Conservation (phyloP, 2,888 invertebrate genomes). For the Nasonia oneida region DNA sequence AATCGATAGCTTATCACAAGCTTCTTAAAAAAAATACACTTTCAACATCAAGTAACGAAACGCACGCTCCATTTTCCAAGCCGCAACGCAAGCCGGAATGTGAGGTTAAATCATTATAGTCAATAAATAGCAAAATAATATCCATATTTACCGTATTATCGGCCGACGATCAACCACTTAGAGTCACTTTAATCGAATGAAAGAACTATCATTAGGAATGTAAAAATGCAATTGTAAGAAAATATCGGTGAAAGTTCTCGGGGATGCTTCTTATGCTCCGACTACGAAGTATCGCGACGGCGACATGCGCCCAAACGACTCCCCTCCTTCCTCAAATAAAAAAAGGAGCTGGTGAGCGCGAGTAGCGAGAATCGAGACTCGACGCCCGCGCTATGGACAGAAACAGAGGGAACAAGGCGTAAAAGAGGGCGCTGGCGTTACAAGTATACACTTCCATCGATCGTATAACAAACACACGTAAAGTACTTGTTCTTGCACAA, state of each 20-base stretch:
- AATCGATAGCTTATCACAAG: background rate
- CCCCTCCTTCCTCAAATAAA: background rate
- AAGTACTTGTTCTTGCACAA: background rate
- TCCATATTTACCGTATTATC: slow-evolving; percentile 20
- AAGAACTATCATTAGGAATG: slow-evolving; percentile 22
- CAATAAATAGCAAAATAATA: background rate
- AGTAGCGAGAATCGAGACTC: no score
- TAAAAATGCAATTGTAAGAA: slow-evolving; percentile 11
- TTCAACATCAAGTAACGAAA: background rate
- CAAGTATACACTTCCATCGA: background rate
- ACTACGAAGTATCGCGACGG: slow-evolving; percentile 13
- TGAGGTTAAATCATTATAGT: slow-evolving; percentile 35
- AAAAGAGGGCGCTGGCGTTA: slow-evolving; percentile 5
- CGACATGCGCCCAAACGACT: slow-evolving; percentile 21
- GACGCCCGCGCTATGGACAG: no score
- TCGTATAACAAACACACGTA: background rate
- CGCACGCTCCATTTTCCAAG: background rate
- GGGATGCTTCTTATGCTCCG: background rate
- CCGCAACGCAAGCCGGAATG: slow-evolving; percentile 40
- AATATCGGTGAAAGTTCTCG: background rate
- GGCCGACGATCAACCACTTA: background rate
- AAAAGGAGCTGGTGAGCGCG: background rate
- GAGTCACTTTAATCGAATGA: background rate
- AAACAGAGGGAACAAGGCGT: background rate
- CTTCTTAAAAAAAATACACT: background rate